phyloP scores from a whole-genome alignment of 2,113 vertebrate genomes.

The Lathamus discolor region DNA sequence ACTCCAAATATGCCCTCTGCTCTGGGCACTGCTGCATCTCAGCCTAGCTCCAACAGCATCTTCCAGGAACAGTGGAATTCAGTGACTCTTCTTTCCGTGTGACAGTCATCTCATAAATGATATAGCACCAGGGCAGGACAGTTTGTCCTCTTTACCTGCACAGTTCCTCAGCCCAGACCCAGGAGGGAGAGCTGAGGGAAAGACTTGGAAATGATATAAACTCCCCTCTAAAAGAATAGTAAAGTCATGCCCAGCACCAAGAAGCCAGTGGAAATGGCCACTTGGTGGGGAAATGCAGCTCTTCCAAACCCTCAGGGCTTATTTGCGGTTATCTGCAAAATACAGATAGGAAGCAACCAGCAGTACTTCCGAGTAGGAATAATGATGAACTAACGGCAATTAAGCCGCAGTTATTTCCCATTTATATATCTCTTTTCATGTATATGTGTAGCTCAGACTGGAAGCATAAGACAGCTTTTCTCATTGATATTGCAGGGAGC shows the following conservation, averaged over 20 bases:
- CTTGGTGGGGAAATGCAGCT: not conserved
- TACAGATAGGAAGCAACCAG: not conserved
- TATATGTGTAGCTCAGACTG: not conserved
- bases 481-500: not conserved
- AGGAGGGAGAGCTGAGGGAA: not conserved
- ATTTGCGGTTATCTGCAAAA: not conserved
- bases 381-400: not conserved
- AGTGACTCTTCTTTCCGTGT: not conserved
- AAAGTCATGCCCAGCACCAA: not conserved
- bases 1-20: not conserved
- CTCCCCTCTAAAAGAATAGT: not conserved
- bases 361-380: not conserved
- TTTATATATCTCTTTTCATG: not conserved
- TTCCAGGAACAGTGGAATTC: not conserved
- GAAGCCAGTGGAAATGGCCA: not conserved
- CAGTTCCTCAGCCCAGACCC: not conserved
- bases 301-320: not conserved
- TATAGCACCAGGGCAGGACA: not conserved
- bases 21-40: not conserved
- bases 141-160: not conserved
- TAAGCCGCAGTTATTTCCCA: not conserved
- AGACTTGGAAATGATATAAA: not conserved
- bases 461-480: not conserved
- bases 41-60: accelerated
- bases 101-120: not conserved